These are phyloP conservation scores for Archips crataeganus DNA, from an alignment of 2,888 invertebrate species.

Conservation along the genomic window DNA sequence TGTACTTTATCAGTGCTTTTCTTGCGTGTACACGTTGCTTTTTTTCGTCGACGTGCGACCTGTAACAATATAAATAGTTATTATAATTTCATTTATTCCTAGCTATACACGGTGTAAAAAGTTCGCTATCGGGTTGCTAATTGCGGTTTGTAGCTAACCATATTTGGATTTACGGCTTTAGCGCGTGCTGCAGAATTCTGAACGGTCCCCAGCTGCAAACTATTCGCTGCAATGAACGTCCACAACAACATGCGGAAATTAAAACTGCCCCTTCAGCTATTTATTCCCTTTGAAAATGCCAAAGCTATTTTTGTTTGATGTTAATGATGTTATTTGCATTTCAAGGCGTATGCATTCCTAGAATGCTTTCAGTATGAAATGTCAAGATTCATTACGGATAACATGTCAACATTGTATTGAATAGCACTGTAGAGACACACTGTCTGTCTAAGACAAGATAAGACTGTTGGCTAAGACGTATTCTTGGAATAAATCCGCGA, in stretches of 20 bases:
- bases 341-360: constrained; percentile 18
- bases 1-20: constrained; percentile 63
- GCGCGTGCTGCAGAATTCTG: constrained; percentile 69
- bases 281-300: constrained; percentile 19
- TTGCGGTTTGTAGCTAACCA: constrained; percentile 76
- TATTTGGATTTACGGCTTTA: constrained; percentile 74
- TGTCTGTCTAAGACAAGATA: constrained; percentile 9
- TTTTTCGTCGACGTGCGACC: constrained; percentile 68
- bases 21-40: constrained; percentile 82
- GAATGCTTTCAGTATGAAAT: constrained; percentile 11
- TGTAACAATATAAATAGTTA: constrained; percentile 62
- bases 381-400: neutral
- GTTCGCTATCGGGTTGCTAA: constrained; percentile 65
- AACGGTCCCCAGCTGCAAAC: constrained; percentile 66
- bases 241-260: constrained; percentile 58
- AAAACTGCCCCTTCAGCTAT: constrained; percentile 49
- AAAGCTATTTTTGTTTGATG: constrained; percentile 10
- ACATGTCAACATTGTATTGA: constrained; percentile 11
- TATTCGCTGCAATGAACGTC: constrained; percentile 57
- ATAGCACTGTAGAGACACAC: constrained; percentile 24
- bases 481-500: constrained; percentile 18
- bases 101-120: constrained; percentile 57
- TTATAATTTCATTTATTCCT: constrained; percentile 47
- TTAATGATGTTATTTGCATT: neutral
- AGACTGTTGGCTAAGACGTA: neutral